Base-by-base conservation (phyloP, 2,888 invertebrate species). In the Pollenia labialis region DNA sequence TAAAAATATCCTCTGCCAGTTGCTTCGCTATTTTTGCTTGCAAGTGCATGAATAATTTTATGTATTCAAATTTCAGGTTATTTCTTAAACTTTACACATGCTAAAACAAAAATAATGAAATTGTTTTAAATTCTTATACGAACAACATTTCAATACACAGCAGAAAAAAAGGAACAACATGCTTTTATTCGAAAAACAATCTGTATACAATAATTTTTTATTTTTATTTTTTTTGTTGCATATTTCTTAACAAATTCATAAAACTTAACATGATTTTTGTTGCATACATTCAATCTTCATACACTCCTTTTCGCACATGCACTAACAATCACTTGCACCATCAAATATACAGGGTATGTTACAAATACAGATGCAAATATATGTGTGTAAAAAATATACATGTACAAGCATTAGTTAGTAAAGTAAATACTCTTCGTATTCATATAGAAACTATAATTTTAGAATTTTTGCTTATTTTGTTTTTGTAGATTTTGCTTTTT, bases 171-270 rank as follows among this genome's bases (percentile, higher is more conserved):
- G 11, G 7, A 16, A 40, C 4, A 62, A 42, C 42, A 44, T 9
- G 4, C 40, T 10, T 23, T 4, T 50, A 46, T 56, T 16, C 2
- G 14, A 48, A 76, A 48, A 40, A 58, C 77, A 58, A 80, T 40
- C 14, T 56, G 16, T 75, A 14, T 7, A 40, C 16, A 32, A 46
- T 75, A 44, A 23, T 23, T 23, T 23, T 23, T 23, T 23, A 2
- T 32, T 32, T 32, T 32, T 4, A 2, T 32, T 32, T 50, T 50
- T 52, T 60, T 16, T 12, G 12, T 16, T 12, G 12, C 18, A 56
- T 64, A n/a, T 46, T 83, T 46, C 42, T 71, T 56, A 83, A 77
- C 42, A 83, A 71, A 77, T 56, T 71, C 71, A 77, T 72, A 83
- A 6, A 77, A 77, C 82, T 76, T 48, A 66, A 62, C 32, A 32